Base-by-base conservation (phyloP, 2,797 vertebrate genomes). In the Rhinichthys osculus region DNA sequence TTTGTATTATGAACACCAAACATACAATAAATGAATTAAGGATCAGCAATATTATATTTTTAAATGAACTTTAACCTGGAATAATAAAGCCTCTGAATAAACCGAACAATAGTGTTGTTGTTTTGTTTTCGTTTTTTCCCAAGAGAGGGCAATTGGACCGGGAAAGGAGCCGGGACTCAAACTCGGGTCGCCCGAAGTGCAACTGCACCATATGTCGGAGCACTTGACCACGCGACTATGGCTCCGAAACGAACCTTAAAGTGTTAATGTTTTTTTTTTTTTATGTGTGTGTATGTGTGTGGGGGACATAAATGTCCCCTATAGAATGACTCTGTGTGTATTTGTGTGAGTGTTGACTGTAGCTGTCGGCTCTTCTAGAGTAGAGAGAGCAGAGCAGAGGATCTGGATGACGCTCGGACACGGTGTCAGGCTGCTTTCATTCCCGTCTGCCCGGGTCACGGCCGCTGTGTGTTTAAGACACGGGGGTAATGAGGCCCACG, bases 351-450 rank as follows among this genome's bases (percentile, higher is more conserved):
- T 82, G 38, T 38, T 38, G 47, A 52, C 17, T 59, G 17, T 59
- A 70, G 72, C 83, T 70, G 23, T 71, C 80, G 38, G 42, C 62
- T 64, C 27, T 30, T 30, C 62, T 64, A 33, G 59, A 27, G 59
- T 7, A 70, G 3, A 38, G 59, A 30, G 66, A 71, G 66, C n/a
- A 70, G 83, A 87, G 62, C 62, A 82, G 67, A 82, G 62, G 62
- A 66, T 66, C 62, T 33, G 27, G 62, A 66, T 30, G 81, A 66
- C 42, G 21, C 42, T 74, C 57, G 82, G 73, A 79, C 76, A 78
- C 19, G 69, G 59, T 82, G 76, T 88, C 76, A 85, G 47, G 21
- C 70, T 57, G 40, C 85, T 82, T 87, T 81, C 66, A 73, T 78
- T 86, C 83, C 64, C 23, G 57, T 79, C 78, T 62, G 67, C 69